A percentile compares a stretch with the other conserved stretches of the same genome.
Conservation (phyloP, 2,113 vertebrate species). For the Gasterosteus aculeatus region DNA sequence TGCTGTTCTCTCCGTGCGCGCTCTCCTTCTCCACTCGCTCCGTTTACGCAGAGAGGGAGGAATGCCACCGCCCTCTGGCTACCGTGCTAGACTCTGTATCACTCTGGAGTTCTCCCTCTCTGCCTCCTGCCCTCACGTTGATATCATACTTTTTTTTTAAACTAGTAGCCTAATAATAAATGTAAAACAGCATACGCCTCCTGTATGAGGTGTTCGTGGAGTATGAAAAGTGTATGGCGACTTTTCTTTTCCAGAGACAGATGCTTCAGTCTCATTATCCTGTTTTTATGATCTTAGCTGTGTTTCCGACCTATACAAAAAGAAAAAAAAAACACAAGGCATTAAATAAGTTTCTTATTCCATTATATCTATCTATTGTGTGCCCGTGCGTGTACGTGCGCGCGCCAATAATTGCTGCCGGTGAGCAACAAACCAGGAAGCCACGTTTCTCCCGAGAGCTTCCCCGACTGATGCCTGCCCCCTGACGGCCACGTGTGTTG, state of each 20-base stretch:
- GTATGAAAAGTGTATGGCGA: not conserved
- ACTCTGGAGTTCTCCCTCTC: slow-evolving; percentile 13
- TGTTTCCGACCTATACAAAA: not conserved
- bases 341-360: not conserved
- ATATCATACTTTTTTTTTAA: not conserved
- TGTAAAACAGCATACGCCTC: not conserved
- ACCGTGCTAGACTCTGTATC: slow-evolving; percentile 31
- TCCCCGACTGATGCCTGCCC: slow-evolving; percentile 67
- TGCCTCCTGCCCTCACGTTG: slow-evolving; percentile 3
- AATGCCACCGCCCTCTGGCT: slow-evolving; percentile 80
- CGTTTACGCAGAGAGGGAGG: slow-evolving; percentile 72
- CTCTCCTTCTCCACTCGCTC: slow-evolving; percentile 47
- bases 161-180: not conserved
- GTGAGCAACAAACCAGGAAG: slow-evolving; percentile 21
- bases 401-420: slow-evolving; percentile 1
- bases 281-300: not conserved
- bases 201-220: not conserved
- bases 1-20: slow-evolving; percentile 41
- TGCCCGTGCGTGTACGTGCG: slow-evolving; percentile 1
- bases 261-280: not conserved
- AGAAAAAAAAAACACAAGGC: not conserved
- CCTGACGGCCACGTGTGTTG: slow-evolving; percentile 63
- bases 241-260: not conserved
- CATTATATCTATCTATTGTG: not conserved
- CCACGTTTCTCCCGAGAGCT: slow-evolving; percentile 48